These are phyloP conservation scores for Nyctibius grandis DNA, from an alignment of 2,797 vertebrate genomes.

Conservation along the genomic window DNA sequence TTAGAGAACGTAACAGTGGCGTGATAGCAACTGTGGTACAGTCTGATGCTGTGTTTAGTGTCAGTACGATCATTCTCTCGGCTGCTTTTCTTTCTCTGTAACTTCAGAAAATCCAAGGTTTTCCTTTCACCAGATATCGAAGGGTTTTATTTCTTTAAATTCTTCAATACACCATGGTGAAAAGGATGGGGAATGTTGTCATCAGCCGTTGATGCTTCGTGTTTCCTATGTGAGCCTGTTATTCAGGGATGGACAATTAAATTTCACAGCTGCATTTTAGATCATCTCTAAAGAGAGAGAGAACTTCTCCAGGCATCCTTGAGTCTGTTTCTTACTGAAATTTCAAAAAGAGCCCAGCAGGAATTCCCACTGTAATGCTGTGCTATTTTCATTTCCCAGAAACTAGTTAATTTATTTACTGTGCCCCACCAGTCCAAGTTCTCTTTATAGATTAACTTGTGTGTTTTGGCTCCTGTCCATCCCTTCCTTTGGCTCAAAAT, in stretches of 20 bases:
- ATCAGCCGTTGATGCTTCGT: background rate
- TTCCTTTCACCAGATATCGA: background rate
- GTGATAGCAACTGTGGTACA: fast-evolving
- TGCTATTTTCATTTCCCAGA: background rate
- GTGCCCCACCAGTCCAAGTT: background rate
- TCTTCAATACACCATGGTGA: fast-evolving
- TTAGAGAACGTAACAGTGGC: fast-evolving
- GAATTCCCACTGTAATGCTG: background rate
- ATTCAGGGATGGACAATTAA: background rate
- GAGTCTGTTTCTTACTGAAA: background rate
- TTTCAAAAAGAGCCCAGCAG: background rate
- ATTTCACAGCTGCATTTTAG: background rate
- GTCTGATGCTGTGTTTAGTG: background rate
- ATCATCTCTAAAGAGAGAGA: background rate
- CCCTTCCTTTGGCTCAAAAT: slow-evolving; percentile 77
- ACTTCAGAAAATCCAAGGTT: background rate
- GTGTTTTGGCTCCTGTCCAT: slow-evolving; percentile 78
- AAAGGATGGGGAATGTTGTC: background rate
- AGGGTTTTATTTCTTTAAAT: background rate
- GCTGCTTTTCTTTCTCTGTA: background rate
- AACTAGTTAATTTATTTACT: slow-evolving; percentile 14
- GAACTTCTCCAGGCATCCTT: background rate
- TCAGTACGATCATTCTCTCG: fast-evolving
- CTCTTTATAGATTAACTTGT: slow-evolving; percentile 45
- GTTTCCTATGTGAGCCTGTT: background rate